These are phyloP conservation scores for Rhorus exstirpatorius DNA, from an alignment of 2,888 invertebrate genomes.

Conservation along the genomic window DNA sequence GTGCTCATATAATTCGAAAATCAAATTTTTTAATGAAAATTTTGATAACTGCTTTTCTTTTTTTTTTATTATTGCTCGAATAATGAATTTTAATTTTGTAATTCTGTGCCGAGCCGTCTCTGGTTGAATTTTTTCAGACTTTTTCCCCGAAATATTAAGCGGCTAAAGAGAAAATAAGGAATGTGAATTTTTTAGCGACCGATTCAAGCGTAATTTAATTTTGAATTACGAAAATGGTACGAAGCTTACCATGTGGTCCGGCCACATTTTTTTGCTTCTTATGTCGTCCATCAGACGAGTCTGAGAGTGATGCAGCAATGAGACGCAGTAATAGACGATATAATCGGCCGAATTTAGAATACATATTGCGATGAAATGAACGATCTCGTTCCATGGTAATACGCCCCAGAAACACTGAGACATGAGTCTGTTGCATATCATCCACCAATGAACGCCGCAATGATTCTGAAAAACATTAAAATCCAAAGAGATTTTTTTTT, in stretches of 20 bases:
- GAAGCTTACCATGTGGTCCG: constrained; percentile 81
- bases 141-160: too few relatives aligned
- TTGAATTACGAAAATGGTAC: background rate
- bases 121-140: too few relatives aligned
- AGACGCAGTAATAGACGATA: constrained; percentile 82
- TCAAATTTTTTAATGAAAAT: too few relatives aligned
- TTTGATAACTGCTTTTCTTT: too few relatives aligned
- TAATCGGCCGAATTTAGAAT: constrained; percentile 83
- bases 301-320: constrained; percentile 81
- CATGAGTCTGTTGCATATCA: constrained; percentile 81
- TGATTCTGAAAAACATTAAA: constrained; percentile 74
- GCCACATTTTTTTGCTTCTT: constrained; percentile 81
- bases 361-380: constrained; percentile 81
- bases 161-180: too few relatives aligned
- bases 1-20: too few relatives aligned
- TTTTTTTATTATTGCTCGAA: too few relatives aligned
- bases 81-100: too few relatives aligned
- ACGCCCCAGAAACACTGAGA: constrained; percentile 83
- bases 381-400: constrained; percentile 83
- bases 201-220: too few relatives aligned
- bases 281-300: constrained; percentile 77
- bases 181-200: too few relatives aligned
- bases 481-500: constrained; percentile 17
- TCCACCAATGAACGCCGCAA: constrained; percentile 83
- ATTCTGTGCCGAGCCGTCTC: too few relatives aligned